Evolutionary conservation across 2,888 invertebrate species (phyloP).

Genomic region (Drosophila seclusa): DNA sequence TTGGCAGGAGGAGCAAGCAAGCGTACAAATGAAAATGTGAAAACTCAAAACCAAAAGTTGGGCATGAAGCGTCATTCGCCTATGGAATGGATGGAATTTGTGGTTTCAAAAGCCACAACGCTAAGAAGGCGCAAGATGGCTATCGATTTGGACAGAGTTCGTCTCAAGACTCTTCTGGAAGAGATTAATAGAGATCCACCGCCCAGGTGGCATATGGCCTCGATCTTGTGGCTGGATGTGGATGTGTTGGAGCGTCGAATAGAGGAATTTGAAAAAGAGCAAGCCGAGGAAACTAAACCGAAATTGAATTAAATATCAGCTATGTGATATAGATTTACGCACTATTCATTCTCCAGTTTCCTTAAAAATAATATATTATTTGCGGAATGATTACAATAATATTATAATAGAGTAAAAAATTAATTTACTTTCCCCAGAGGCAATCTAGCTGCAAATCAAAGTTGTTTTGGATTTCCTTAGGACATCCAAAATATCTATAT

Average conservation of each 20-base stretch:
- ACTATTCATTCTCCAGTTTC: neutral
- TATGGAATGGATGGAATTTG: neutral
- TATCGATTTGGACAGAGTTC: slow-evolving; percentile 1
- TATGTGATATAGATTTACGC: neutral
- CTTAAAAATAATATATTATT: neutral
- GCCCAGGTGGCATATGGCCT: slow-evolving; percentile 49
- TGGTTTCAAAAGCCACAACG: neutral
- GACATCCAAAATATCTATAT: neutral
- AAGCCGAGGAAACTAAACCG: neutral
- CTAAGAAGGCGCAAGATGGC: slow-evolving; percentile 8
- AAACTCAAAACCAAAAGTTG: neutral
- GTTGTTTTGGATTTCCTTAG: neutral
- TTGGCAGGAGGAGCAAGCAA: neutral
- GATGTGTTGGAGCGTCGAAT: slow-evolving; percentile 44
- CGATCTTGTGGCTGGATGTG: slow-evolving; percentile 52
- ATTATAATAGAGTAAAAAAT: neutral
- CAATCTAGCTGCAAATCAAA: neutral
- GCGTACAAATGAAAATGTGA: neutral
- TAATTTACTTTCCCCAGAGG: neutral
- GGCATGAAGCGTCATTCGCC: neutral
- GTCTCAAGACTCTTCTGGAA: slow-evolving; percentile 10
- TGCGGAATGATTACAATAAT: neutral
- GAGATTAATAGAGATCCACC: slow-evolving; percentile 54
- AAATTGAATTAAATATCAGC: neutral
- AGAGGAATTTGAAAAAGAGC: slow-evolving; percentile 13